phyloP scores from a whole-genome alignment of 2,113 vertebrate genomes.

The Gavia stellata region DNA sequence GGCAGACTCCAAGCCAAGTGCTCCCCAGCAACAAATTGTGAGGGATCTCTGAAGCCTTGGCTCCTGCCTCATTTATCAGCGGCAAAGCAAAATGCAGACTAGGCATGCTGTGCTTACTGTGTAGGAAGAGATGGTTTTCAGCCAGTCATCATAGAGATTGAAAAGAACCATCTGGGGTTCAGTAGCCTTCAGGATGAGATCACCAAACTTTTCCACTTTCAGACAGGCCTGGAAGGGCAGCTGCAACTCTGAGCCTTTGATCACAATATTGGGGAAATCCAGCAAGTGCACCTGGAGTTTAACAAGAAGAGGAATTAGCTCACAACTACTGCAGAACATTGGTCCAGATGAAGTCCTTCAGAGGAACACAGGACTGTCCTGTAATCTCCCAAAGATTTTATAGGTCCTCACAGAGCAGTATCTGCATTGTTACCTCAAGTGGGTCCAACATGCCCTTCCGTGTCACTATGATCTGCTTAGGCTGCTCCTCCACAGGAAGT shows the following conservation, averaged over 20 bases:
- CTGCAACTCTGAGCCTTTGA: slow-evolving; percentile 97
- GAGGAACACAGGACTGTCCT: background rate
- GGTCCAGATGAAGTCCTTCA: background rate
- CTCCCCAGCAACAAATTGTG: background rate
- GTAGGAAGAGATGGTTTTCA: slow-evolving; percentile 99
- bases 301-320: background rate
- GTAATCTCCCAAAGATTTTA: background rate
- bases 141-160: slow-evolving; percentile 98
- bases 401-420: background rate
- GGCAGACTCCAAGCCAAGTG: background rate
- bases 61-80: background rate
- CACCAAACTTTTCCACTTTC: slow-evolving; percentile 99
- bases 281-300: slow-evolving; percentile 90
- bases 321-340: background rate
- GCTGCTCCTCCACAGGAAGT: slow-evolving; percentile 97
- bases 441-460: slow-evolving; percentile 99
- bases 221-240: slow-evolving; percentile 98
- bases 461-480: slow-evolving; percentile 98
- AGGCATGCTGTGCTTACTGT: slow-evolving; percentile 75
- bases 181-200: slow-evolving; percentile 96
- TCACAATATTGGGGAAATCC: slow-evolving; percentile 99
- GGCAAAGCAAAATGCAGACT: background rate
- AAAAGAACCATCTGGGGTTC: slow-evolving; percentile 99
- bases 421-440: slow-evolving; percentile 80
- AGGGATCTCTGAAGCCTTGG: background rate